A percentile compares a stretch with the other conserved stretches of the same genome.
phyloP scores from a whole-genome alignment of 1,140 invertebrate species.

The Himalopsyche phryganea region DNA sequence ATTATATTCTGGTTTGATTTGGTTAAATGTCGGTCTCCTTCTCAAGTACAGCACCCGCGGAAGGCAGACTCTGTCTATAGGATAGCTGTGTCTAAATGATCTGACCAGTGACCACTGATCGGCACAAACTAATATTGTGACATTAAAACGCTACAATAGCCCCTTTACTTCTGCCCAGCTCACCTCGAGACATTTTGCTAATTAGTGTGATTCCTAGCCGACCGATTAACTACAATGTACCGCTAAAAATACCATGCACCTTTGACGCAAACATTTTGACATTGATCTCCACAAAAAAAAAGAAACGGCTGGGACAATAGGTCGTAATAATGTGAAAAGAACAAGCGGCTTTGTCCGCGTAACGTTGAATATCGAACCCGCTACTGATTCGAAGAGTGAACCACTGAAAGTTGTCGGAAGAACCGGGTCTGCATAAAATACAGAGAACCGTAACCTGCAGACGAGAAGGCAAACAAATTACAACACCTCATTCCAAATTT shows the following conservation, averaged over 20 bases:
- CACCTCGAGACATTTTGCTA: neutral
- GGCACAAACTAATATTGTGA: slow-evolving; percentile 25
- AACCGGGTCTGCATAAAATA: slow-evolving; percentile 11
- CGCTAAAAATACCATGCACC: no score
- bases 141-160: slow-evolving; percentile 20
- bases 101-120: slow-evolving; percentile 22
- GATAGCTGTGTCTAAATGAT: slow-evolving; percentile 15
- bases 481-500: no score
- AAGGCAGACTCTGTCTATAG: slow-evolving; percentile 58
- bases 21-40: slow-evolving; percentile 68
- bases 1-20: slow-evolving; percentile 26
- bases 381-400: no score
- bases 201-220: no score
- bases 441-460: slow-evolving; percentile 21
- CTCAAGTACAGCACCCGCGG: slow-evolving; percentile 74
- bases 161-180: no score
- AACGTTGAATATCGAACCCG: no score
- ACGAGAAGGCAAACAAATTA: neutral
- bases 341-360: no score
- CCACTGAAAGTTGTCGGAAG: neutral
- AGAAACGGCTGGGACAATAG: no score
- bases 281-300: no score
- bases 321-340: no score
- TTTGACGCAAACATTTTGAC: no score
- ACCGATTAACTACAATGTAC: no score